Base-by-base conservation (phyloP, 2,113 vertebrate genomes). In the Tympanuchus pallidicinctus region DNA sequence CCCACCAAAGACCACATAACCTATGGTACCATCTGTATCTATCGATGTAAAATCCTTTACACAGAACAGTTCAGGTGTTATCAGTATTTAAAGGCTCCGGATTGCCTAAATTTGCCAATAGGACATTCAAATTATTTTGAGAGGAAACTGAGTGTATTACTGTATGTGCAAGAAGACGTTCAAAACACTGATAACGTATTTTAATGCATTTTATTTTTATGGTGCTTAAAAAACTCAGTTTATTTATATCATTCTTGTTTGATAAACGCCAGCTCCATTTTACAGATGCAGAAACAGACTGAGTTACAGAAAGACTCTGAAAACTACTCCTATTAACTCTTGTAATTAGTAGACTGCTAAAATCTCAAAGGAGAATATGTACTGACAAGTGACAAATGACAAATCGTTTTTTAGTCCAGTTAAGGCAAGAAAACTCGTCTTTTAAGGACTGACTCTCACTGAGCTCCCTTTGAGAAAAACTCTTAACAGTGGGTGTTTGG, bases 401-500 rank as follows among this genome's bases (percentile, higher is more conserved):
- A 75, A 78, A 61, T 4, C 60, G 30, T 54, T 86, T 67, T 65
- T 78, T 56, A 47, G 74, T 86, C 30, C 30, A 79, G 56, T 75
- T 90, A 79, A 79, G 19, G 30, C n/a, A 24, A 70, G 57, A 82
- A 61, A 90, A 90, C 67, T 75, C 1, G 1, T 66, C 48, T 60
- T 34, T 57, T 14, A 11, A 82, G 40, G 45, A 66, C 63, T 30
- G 66, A 83, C 57, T 79, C 78, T 69, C 56, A 87, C 34, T 66
- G 82, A 75, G 90, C 12, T 90, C 45, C 45, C 34, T 71, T 79
- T 83, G 45, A 75, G 57, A 79, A 89, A 71, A 89, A 43, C 57
- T 71, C 50, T 79, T 79, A 87, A 86, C 72, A 92, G 82, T 92
- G 40, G 61, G 67, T 83, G 82, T 92, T 90, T 71, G 34, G 40